phyloP scores from a whole-genome alignment of 2,888 invertebrate genomes.

The Corythucha ciliata region DNA sequence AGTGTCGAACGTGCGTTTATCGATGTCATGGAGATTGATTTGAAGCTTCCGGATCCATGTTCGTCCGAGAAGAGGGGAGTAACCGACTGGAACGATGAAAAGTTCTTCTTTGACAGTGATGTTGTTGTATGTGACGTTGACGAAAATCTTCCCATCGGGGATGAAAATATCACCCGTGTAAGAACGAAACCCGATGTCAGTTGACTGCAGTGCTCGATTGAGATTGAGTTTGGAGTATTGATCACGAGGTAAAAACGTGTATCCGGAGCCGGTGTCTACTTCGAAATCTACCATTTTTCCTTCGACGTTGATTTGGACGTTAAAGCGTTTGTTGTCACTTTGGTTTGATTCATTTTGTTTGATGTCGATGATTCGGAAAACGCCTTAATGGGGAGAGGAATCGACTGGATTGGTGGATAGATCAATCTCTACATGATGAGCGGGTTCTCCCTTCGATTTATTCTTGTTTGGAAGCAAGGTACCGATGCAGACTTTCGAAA shows the following conservation, averaged over 20 bases:
- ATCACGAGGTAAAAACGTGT: neutral
- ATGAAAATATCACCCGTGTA: constrained; percentile 6
- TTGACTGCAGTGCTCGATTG: constrained; percentile 3
- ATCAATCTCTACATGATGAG: no score
- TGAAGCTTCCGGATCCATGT: constrained; percentile 5
- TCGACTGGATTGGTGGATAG: no score
- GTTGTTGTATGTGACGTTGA: neutral
- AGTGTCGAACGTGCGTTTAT: no score
- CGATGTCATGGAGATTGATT: constrained; percentile 3
- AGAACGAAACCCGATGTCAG: constrained; percentile 3
- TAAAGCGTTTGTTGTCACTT: neutral
- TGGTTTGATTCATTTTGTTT: neutral
- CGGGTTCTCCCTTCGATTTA: no score
- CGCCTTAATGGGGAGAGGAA: no score
- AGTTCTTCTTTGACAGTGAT: neutral
- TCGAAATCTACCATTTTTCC: neutral
- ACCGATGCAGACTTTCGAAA: no score
- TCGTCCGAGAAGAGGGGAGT: constrained; percentile 2
- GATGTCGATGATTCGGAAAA: no score
- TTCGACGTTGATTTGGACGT: neutral
- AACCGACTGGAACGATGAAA: constrained; percentile 8
- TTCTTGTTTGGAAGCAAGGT: no score
- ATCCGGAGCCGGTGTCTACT: constrained; percentile 4
- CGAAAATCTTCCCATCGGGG: constrained; percentile 7
- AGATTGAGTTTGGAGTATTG: neutral